Evolutionary conservation across 2,797 vertebrate genomes (phyloP), one percentile per base, ranked within the genome.

Genomic region (Paratrypauchen microcephalus): DNA sequence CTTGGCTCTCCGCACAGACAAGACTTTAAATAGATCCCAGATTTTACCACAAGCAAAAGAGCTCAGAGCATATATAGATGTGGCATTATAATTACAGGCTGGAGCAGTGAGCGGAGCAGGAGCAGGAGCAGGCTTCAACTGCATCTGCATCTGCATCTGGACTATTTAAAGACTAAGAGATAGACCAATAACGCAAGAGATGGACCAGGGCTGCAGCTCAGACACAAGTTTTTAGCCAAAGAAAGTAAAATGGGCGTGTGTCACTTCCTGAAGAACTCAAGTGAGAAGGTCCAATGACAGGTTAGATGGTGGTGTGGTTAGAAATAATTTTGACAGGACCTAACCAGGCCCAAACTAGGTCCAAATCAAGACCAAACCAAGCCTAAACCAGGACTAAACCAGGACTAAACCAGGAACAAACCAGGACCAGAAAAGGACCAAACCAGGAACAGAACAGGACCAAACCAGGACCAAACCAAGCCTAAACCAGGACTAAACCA

Each of bases 41-140:
- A 66, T 69, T 59, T 65, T 1, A 55, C 82, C 82, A 66, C 86
- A 79, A 78, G 81, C 59, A 26, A 74, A 70, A 74, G 74, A 88
- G 87, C 72, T 82, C 72, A 68, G 66, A 60, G 72, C 91, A 86
- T 73, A 91, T 91, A 87, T 91, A 92, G 89, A 88, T 80, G 71
- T 88, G 87, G 87, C 82, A 83, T 52, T 36, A 52, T 91, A 90
- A 93, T 93, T 91, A 92, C 87, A 93, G 87, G 79, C 70, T 75
- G 55, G 18, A 36, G 58, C 69, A 45, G 41, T 45, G 59, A 76
- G 69, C 66, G 57, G 68, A 66, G 32, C 30, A 32, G 48, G 30
- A n/a, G n/a, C n/a, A n/a, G n/a, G 24, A 26, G 24, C 24, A 73
- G 80, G 66, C 36, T 74, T 57, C 78, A 86, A 75, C 75, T 86